Evolutionary conservation across 37 sponge, comb jelly and placozoan genomes (phyloP).

Genomic region (Beroe ovata): DNA sequence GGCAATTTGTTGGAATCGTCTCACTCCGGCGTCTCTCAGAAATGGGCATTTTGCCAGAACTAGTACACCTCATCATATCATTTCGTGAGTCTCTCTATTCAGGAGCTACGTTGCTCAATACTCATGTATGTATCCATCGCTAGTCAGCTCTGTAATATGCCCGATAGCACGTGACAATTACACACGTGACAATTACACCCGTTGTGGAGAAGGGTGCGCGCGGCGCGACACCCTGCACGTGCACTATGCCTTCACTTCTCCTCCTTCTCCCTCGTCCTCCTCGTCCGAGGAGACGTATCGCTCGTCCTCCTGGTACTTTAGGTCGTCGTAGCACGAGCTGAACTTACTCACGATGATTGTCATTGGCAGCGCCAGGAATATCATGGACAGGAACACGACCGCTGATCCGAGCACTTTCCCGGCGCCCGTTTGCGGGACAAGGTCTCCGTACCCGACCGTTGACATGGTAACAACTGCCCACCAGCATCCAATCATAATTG

Average conservation of each 20-base stretch:
- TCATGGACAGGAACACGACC: conserved; percentile 65
- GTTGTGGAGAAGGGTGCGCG: no score
- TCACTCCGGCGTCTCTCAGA: no score
- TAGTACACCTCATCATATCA: no score
- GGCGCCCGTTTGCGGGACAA: conserved; percentile 5
- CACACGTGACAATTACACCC: no score
- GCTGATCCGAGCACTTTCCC: conserved; percentile 26
- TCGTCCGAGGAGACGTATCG: conserved; percentile 1
- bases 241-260: not conserved
- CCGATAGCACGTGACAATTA: no score
- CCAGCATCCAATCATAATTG: conserved; percentile 64
- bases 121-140: no score
- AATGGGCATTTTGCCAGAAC: no score
- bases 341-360: conserved; percentile 66
- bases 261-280: conserved; percentile 34
- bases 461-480: conserved; percentile 66
- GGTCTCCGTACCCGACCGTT: conserved; percentile 54
- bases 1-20: no score
- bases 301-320: conserved; percentile 63
- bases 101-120: no score
- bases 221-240: no score
- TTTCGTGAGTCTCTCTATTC: no score
- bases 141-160: no score
- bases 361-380: conserved; percentile 64
- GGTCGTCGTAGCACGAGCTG: conserved; percentile 58